Evolutionary conservation across 2,888 invertebrate genomes (phyloP), one percentile per base, ranked within the genome.

Genomic region (Dolichopus griseipennis): DNA sequence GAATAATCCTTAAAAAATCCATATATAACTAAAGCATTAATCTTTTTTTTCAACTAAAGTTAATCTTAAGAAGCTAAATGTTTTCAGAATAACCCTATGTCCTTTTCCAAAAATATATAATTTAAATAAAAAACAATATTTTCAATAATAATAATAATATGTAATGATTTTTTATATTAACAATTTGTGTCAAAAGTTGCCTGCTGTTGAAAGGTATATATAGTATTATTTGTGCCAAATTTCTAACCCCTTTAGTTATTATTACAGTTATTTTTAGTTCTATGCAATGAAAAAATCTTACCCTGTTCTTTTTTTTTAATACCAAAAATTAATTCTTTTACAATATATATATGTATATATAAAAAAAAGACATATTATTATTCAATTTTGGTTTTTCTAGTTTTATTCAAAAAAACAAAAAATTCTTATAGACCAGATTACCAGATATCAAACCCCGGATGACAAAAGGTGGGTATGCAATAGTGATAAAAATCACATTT

Each of bases 161-260:
- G 41, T 7, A 41, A 41, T 52, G 18, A 52, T 18, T 18, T 37
- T n/a, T 52, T 18, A 52, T 52, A 52, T 52, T 52, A 52, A 52
- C 18, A 52, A 52, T 52, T 52, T 63, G 63, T 27, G 41, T 34
- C 22, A 70, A 71, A 71, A 69, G 68, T 68, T 66, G 71, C 66
- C 74, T 74, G 74, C 72, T 70, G 71, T 69, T 74, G 74, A 74
- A 73, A 74, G 74, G 73, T 74, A 71, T 71, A 27, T 18, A 27
- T 27, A 61, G 21, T 64, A 27, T 64, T 43, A 12, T 64, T 12
- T 33, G 43, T n/a, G n/a, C n/a, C n/a, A n/a, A n/a, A n/a, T n/a
- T n/a, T 27, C 52, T 37, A 21, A 62, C 21, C 3, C 61, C 21
- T 21, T 61, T 4, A 2, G 22, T 27, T 27, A 27, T 63, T n/a